Base-by-base conservation (phyloP, 1,140 invertebrate genomes). In the Gerris buenoi region DNA sequence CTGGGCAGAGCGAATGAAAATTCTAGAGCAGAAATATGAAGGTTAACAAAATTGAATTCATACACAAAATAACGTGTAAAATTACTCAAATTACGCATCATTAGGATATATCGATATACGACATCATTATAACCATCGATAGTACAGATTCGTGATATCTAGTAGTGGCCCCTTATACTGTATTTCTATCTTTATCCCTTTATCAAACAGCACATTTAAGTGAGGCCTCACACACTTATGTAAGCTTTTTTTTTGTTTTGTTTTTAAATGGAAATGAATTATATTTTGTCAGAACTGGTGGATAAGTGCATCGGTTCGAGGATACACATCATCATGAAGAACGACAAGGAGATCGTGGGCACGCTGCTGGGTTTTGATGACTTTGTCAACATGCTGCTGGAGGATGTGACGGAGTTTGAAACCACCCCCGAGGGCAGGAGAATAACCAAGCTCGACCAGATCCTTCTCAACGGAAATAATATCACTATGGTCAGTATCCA, bases 261-360 rank as follows among this genome's bases (percentile, higher is more conserved):
- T 65, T 57, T 67, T 46, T 2, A 60, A 22, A 56, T 70, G 3
- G 64, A 29, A 71, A 65, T 56, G 65, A 27, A 18, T 28, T 60
- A 69, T 67, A 58, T 65, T 64, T 68, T 76, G 79, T 59, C 75
- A 91, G 97, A 99, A 81, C 80, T 99, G 70, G 95, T 99, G n/a
- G 97, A 99, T 75, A 99, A 99, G 84, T 99, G 97, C 79, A 99
- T 99, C 76, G 97, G 97, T 23, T 98, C 96, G 0, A 82, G 93
- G 68, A 98, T 99, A 74, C 97, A 99, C 74, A 98, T 99, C 26
- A 97, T 99, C 57, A 98, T 99, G 96, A 99, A 98, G 80, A 97
- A 96, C 77, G 96, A 99, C 74, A 98, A 97, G 79, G 97, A 99
- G 84, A 95, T 99, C 75, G 94, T 99, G 15, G 97, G 97, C 67